Conservation (phyloP, 2,113 vertebrate species). For the Hippopotamus amphibius region DNA sequence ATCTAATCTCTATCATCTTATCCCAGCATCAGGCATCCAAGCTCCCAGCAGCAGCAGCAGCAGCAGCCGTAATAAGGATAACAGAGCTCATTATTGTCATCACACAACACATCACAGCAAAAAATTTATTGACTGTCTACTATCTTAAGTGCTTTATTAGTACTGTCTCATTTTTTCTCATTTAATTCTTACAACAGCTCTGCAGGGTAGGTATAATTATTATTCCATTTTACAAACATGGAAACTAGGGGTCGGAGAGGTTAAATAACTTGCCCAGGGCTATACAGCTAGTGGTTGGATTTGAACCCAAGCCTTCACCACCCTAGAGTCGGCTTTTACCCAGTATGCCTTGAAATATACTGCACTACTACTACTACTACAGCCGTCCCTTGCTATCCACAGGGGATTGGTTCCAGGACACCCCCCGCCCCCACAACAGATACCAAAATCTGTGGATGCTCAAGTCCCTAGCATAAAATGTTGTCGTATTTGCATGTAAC, state of each 20-base stretch:
- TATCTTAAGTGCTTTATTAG: not conserved
- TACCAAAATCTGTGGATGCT: not conserved
- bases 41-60: not conserved
- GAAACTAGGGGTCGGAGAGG: not conserved
- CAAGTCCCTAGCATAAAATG: not conserved
- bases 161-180: constrained; percentile 13
- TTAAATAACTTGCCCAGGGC: constrained; percentile 1
- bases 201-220: not conserved
- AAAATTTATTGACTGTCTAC: constrained; percentile 18
- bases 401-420: not conserved
- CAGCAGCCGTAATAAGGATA: not conserved
- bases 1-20: constrained; percentile 27
- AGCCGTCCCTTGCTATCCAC: not conserved
- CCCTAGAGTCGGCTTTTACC: not conserved
- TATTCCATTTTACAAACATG: constrained; percentile 28
- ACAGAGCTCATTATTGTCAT: not conserved
- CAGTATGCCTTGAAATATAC: not conserved
- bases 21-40: not conserved
- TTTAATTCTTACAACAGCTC: not conserved
- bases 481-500: not conserved
- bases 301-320: not conserved
- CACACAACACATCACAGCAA: not conserved
- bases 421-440: not conserved
- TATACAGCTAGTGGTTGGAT: not conserved
- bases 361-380: not conserved